Evolutionary conservation across 2,797 vertebrate genomes (phyloP).

Genomic region (Cyclura pinguis): DNA sequence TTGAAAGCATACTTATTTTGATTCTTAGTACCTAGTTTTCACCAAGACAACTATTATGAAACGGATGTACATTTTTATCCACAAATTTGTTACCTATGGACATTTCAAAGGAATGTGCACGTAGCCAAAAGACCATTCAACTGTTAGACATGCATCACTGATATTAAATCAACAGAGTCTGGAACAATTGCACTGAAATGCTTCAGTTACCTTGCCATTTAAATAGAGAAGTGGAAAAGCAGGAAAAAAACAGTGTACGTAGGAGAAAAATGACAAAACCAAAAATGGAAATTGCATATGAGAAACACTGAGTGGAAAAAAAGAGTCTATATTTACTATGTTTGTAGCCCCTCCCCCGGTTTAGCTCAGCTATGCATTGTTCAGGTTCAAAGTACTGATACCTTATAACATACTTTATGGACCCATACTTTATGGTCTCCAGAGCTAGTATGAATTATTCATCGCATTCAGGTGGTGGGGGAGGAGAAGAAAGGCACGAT

Average conservation of each 20-base stretch:
- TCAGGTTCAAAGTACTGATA: slow-evolving; percentile 22
- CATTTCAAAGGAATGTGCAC: background rate
- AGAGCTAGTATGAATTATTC: slow-evolving; percentile 26
- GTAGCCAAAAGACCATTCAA: background rate
- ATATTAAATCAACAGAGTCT: background rate
- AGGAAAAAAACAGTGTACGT: background rate
- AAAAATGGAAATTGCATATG: fast-evolving
- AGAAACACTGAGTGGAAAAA: background rate
- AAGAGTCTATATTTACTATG: background rate
- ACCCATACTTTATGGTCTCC: slow-evolving; percentile 19
- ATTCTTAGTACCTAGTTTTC: background rate
- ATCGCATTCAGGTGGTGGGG: background rate
- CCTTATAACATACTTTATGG: too few species aligned
- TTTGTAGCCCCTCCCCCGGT: background rate
- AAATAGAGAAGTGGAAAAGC: background rate
- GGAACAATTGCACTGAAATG: background rate
- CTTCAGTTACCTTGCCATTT: background rate
- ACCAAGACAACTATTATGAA: background rate
- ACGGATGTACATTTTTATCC: background rate
- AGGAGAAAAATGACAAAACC: background rate
- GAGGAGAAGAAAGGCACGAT: background rate
- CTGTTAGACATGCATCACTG: background rate
- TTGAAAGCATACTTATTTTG: background rate
- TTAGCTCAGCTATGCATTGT: background rate
- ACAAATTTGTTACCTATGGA: background rate